phyloP scores from a whole-genome alignment of 2,888 invertebrate species.

The Sepiola atlantica region DNA sequence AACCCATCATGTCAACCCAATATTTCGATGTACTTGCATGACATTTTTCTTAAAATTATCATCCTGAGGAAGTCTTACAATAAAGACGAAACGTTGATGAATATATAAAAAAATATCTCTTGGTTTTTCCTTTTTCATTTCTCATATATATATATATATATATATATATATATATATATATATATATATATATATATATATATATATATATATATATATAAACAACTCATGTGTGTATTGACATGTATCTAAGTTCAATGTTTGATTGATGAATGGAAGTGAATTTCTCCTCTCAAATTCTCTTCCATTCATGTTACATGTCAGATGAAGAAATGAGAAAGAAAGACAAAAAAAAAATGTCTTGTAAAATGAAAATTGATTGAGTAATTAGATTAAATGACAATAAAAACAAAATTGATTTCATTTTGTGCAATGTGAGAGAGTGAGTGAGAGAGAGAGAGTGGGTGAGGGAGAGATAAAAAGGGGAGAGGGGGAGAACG shows the following conservation, averaged over 20 bases:
- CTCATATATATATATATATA: neutral
- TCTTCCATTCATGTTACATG: neutral
- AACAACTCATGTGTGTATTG: neutral
- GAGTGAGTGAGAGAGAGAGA: too few species aligned
- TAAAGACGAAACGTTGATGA: too few species aligned
- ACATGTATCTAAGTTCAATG: neutral
- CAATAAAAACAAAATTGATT: neutral
- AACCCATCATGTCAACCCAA: too few species aligned
- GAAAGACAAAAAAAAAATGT: neutral
- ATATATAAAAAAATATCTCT: too few species aligned
- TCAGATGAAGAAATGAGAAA: neutral
- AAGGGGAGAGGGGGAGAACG: too few species aligned
- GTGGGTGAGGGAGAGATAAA: neutral
- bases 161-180: conserved; percentile 32
- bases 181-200: neutral
- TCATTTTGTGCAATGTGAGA: neutral
- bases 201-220: neutral
- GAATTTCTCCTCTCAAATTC: neutral
- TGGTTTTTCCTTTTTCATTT: too few species aligned
- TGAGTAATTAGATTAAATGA: neutral
- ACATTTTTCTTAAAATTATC: too few species aligned
- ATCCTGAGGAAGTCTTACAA: too few species aligned
- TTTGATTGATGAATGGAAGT: neutral
- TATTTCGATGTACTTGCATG: too few species aligned
- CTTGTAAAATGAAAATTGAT: conserved; percentile 8